Conservation (phyloP, 2,888 invertebrate genomes). For the Pseudoips prasinana region DNA sequence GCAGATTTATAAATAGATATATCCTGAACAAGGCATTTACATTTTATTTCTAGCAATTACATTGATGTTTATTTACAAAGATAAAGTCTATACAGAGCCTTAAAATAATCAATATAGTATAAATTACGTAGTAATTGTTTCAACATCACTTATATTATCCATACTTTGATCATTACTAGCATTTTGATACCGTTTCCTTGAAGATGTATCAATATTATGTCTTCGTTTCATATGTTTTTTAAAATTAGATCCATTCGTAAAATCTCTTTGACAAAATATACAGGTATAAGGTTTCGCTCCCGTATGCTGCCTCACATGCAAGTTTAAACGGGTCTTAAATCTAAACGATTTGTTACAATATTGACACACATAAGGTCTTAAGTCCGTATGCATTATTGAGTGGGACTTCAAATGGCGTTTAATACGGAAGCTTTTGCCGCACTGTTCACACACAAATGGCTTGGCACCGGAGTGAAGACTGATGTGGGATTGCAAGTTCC, state of each 20-base stretch:
- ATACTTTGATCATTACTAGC: conserved; percentile 30
- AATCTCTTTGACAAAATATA: conserved; percentile 64
- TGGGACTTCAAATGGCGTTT: conserved; percentile 74
- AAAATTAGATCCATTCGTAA: conserved; percentile 74
- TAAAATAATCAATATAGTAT: too few relatives aligned
- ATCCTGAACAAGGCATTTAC: too few relatives aligned
- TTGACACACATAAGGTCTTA: conserved; percentile 67
- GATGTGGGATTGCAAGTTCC: conserved; percentile 66
- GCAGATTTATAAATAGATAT: too few relatives aligned
- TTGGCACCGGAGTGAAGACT: conserved; percentile 66
- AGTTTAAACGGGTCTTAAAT: conserved; percentile 68
- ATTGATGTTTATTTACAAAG: too few relatives aligned
- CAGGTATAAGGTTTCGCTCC: conserved; percentile 73
- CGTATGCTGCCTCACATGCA: conserved; percentile 72
- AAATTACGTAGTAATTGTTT: conserved; percentile 2
- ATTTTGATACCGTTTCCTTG: conserved; percentile 51
- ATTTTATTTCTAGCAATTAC: too few relatives aligned
- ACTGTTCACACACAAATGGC: conserved; percentile 73
- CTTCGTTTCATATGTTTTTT: conserved; percentile 75
- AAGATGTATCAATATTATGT: conserved; percentile 70
- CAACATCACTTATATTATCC: conserved; percentile 15
- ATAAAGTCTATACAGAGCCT: too few relatives aligned
- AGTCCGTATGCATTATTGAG: conserved; percentile 71
- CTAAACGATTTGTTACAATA: conserved; percentile 71
- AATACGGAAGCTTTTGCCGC: conserved; percentile 69